phyloP scores from a whole-genome alignment of 2,113 vertebrate genomes.

The Tretioscincus oriximinensis region DNA sequence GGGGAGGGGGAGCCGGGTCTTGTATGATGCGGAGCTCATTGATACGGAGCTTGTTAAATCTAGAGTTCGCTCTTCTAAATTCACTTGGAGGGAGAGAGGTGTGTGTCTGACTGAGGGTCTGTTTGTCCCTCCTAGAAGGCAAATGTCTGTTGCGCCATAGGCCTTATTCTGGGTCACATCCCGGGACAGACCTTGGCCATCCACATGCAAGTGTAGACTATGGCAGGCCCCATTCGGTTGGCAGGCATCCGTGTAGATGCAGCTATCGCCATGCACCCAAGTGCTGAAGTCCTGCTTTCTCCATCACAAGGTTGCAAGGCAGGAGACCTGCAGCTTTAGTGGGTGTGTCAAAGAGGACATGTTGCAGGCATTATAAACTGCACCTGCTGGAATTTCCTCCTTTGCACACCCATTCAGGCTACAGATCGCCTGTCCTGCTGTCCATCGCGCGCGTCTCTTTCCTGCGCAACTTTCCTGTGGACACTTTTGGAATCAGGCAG shows the following conservation, averaged over 20 bases:
- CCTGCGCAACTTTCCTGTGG: too few species aligned
- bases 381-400: too few species aligned
- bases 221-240: not conserved
- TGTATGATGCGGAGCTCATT: not conserved
- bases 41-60: too few species aligned
- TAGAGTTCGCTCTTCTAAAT: not conserved
- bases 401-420: too few species aligned
- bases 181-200: slow-evolving; percentile 38
- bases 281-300: not conserved
- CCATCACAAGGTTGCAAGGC: not conserved
- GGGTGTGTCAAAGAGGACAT: too few species aligned
- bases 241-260: not conserved
- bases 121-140: not conserved
- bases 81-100: not conserved
- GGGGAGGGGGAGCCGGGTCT: not conserved
- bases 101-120: not conserved
- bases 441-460: too few species aligned
- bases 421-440: not conserved
- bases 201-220: not conserved
- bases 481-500: too few species aligned
- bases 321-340: too few species aligned
- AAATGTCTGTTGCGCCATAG: too few species aligned
- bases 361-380: too few species aligned
- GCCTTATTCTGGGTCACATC: too few species aligned
- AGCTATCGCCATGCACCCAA: too few species aligned